Evolutionary conservation across 2,797 vertebrate species (phyloP).

Genomic region (Tenualosa thibaudeaui): DNA sequence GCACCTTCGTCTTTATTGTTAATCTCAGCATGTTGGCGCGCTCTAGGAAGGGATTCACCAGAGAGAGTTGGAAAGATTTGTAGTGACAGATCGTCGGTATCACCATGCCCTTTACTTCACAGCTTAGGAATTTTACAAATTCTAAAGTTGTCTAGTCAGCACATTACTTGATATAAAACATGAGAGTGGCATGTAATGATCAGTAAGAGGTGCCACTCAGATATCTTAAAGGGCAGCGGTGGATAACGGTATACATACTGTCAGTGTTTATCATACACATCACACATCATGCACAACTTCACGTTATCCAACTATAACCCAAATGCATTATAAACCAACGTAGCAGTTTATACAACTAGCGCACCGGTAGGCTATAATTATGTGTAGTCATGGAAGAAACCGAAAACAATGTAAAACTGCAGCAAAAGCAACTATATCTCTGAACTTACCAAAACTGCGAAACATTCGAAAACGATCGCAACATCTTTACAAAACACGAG

Average conservation of each 20-base stretch:
- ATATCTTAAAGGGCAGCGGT: not conserved
- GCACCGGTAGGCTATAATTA: not conserved
- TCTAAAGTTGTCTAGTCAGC: too few relatives aligned
- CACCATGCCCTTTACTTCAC: too few relatives aligned
- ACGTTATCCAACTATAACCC: not conserved
- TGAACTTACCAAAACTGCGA: conserved; percentile 73
- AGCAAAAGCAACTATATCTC: not conserved
- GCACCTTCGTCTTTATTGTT: not conserved
- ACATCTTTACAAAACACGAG: conserved; percentile 73
- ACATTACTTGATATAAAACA: too few relatives aligned
- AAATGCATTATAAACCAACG: not conserved
- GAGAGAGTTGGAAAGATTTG: too few relatives aligned
- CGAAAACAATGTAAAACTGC: too few relatives aligned
- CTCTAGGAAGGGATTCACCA: too few relatives aligned
- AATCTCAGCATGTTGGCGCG: not conserved
- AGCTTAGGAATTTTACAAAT: too few relatives aligned
- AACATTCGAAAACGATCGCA: conserved; percentile 74
- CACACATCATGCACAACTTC: too few relatives aligned
- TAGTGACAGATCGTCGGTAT: too few relatives aligned
- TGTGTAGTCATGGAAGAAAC: not conserved
- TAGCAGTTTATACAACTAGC: not conserved
- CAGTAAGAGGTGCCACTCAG: not conserved
- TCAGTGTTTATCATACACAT: too few relatives aligned
- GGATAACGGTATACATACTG: not conserved
- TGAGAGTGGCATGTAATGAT: not conserved